Evolutionary conservation across 2,888 invertebrate genomes (phyloP), one percentile per base, ranked within the genome.

Genomic region (Cantharis flavilabris): DNA sequence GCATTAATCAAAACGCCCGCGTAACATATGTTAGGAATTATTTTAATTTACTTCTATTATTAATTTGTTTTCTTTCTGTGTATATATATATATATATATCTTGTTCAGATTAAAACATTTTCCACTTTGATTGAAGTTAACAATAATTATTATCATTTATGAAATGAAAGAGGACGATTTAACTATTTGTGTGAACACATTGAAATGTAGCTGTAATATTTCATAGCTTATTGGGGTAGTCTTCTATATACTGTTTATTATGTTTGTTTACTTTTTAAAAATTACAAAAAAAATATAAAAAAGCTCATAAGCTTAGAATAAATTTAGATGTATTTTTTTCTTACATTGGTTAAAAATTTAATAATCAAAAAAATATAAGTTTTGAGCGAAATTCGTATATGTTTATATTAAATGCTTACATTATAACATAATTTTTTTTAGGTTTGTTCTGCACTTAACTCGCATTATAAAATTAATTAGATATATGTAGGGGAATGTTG

Each of bases 1-100:
- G 63, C 64, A 78, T 78, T 76, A 75, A 78, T 78, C 78, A 78
- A 75, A 78, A 75, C 75, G 76, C 76, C 67, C 67, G 75, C 76
- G 71, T 76, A 76, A 78, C 78, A 72, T 76, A 72, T 72, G 72
- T 73, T 72, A 63, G 65, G 62, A 28, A 74, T 77, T 75, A 71
- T 49, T 72, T 74, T 69, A 20, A 71, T 73, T 28, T 75, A 33
- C 73, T 69, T 71, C 33, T 64, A 70, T 76, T 76, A 76, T 76
- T 78, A 78, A 78, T 76, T 75, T 64, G 33, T 28, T 14, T 62
- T 70, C 69, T 49, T 7, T 49, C 7, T n/a, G 5, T 49, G n/a
- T 23, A 23, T 23, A 23, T 49, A 49, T 49, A 49, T 49, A 5
- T 23, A 23, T 23, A 23, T 49, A 49, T 49, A 49, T 49, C 33